Conservation (phyloP, 2,888 invertebrate genomes). For the Galeruca laticollis region DNA sequence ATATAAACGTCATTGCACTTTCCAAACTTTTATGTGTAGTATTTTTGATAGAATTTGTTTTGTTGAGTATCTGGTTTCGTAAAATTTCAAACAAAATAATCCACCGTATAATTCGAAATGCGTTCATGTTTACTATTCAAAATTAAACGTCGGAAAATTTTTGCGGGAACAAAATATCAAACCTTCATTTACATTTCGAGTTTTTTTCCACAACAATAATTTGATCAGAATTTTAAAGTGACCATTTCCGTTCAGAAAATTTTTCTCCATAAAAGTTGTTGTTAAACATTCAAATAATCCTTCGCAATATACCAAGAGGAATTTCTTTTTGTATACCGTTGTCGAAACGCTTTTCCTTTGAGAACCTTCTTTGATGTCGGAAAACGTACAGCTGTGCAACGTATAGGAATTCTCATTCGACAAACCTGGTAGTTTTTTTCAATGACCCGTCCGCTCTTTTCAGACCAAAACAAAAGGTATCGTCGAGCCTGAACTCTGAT, state of each 20-base stretch:
- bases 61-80: too few species aligned
- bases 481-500: conserved; percentile 33
- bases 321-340: conserved; percentile 31
- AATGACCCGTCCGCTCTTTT: conserved; percentile 30
- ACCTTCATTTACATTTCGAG: background rate
- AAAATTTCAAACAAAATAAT: too few species aligned
- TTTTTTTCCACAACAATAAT: background rate
- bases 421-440: conserved; percentile 30
- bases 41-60: too few species aligned
- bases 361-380: conserved; percentile 32
- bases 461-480: conserved; percentile 37
- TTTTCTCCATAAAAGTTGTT: conserved; percentile 16
- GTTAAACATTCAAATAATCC: conserved; percentile 22
- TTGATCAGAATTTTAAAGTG: background rate
- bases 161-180: background rate
- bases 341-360: conserved; percentile 31
- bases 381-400: conserved; percentile 31
- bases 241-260: conserved; percentile 10
- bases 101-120: too few species aligned
- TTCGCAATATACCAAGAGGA: conserved; percentile 28
- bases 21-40: too few species aligned
- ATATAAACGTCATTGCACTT: too few species aligned
- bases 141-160: too few species aligned
- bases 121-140: too few species aligned
- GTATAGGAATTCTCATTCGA: conserved; percentile 33